Evolutionary conservation across 2,888 invertebrate genomes (phyloP), one percentile per base, ranked within the genome.

Genomic region (Chymomyza fuscimana): DNA sequence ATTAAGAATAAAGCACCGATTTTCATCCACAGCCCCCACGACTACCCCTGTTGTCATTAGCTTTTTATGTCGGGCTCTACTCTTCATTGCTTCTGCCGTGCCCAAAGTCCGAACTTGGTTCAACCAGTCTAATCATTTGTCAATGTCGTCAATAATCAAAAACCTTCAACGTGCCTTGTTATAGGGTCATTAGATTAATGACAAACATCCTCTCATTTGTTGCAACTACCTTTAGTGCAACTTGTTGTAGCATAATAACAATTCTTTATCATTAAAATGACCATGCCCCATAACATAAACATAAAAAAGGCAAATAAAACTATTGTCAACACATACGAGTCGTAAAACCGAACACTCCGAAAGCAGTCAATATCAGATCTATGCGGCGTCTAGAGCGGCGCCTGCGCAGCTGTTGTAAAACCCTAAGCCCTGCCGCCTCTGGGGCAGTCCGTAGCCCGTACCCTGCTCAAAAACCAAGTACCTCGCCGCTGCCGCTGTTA

Each of bases 331-430:
- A 85, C 81, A 71, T 81, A 70, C 72, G 61, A 67, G 72, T 77
- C 73, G 67, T 72, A 69, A 74, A 76, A 79, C 36, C 52, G n/a
- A 79, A 74, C 62, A 69, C 79, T 72, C 75, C 71, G 73, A 79
- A 79, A 1, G 12, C 46, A 36, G 58, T 29, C 19, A 67, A 72
- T 70, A 58, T 58, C n/a, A 25, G 52, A 52, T 22, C 22, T 3
- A 5, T 63, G 40, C 63, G 60, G 60, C 51, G 61, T 67, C 56
- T 60, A 52, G 4, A 63, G 69, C 77, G 81, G 87, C 86, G 87
- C 86, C 86, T 77, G 86, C 80, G 87, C 85, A 87, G 85, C 87
- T 87, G 85, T 80, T 87, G 73, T 74, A 32, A 79, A 81, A 67
- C n/a, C 46, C 16, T 73, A n/a, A 36, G 64, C 63, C 46, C 32